These are phyloP conservation scores for Sphenodon punctatus DNA, from an alignment of 2,797 vertebrate species.

Conservation along the genomic window DNA sequence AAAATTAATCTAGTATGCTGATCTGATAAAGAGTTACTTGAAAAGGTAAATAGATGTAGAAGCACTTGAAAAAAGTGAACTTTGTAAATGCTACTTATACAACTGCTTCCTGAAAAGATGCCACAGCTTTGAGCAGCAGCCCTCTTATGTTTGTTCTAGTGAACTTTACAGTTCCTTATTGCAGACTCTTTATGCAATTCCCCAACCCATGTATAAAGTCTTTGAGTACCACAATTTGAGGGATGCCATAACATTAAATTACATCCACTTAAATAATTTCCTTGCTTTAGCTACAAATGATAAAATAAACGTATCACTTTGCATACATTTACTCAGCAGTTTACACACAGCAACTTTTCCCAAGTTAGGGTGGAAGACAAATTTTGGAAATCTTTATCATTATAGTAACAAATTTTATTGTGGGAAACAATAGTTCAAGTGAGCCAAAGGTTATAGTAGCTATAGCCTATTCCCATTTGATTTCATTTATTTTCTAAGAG, in stretches of 20 bases:
- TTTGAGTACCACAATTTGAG: slow-evolving; percentile 62
- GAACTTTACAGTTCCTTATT: slow-evolving; percentile 3
- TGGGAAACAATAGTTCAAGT: slow-evolving; percentile 58
- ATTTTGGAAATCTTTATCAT: slow-evolving; percentile 50
- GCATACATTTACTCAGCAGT: slow-evolving; percentile 1
- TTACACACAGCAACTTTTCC: slow-evolving; percentile 16
- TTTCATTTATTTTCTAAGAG: too few relatives aligned
- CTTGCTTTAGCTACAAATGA: slow-evolving; percentile 58
- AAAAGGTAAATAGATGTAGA: slow-evolving; percentile 16
- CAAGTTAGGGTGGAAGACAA: neutral
- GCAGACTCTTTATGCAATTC: slow-evolving; percentile 16
- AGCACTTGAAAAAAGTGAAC: slow-evolving; percentile 1
- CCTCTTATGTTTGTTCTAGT: neutral
- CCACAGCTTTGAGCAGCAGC: neutral
- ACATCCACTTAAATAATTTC: slow-evolving; percentile 61
- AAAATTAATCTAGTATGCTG: neutral
- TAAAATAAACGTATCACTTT: slow-evolving; percentile 56
- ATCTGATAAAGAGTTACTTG: neutral
- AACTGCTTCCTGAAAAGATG: slow-evolving; percentile 13
- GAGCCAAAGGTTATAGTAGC: slow-evolving; percentile 41
- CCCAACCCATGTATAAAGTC: slow-evolving; percentile 50
- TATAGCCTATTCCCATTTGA: too few relatives aligned
- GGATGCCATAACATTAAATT: slow-evolving; percentile 60
- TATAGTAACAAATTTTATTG: slow-evolving; percentile 42
- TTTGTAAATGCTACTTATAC: neutral